phyloP scores from a whole-genome alignment of 2,888 invertebrate genomes.

The Muscina levida region DNA sequence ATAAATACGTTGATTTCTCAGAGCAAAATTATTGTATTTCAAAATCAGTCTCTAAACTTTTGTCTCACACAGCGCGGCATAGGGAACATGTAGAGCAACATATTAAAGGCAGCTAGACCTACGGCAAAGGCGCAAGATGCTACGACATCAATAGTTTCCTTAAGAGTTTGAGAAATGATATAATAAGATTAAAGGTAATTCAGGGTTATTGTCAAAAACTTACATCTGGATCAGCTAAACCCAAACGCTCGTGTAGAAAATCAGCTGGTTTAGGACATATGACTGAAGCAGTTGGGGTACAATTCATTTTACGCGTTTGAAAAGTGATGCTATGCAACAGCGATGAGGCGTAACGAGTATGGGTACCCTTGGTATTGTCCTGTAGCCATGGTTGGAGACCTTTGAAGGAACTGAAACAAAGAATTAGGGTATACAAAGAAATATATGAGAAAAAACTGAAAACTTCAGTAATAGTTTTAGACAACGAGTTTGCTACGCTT shows the following conservation, averaged over 20 bases:
- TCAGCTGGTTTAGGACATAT: conserved; percentile 79
- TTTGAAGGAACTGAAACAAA: conserved; percentile 84
- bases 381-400: conserved; percentile 90
- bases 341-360: conserved; percentile 89
- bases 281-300: conserved; percentile 78
- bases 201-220: conserved; percentile 26
- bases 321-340: conserved; percentile 88
- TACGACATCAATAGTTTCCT: conserved; percentile 88
- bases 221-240: conserved; percentile 79
- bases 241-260: conserved; percentile 78
- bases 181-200: conserved; percentile 58
- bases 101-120: conserved; percentile 90
- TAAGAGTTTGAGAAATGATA: conserved; percentile 81
- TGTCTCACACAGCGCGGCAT: conserved; percentile 91
- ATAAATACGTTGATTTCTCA: conserved; percentile 46
- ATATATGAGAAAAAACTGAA: no score
- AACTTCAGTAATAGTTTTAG: no score
- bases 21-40: conserved; percentile 20
- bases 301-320: conserved; percentile 82
- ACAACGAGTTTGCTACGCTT: no score
- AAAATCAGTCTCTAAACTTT: conserved; percentile 86
- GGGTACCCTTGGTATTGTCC: conserved; percentile 89
- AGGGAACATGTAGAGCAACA: conserved; percentile 91
- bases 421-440: no score
- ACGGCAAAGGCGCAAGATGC: conserved; percentile 91